A percentile compares a stretch with the other conserved stretches of the same genome.
These are phyloP conservation scores for Synaphobranchus kaupii DNA, from an alignment of 2,797 vertebrate species.

Conservation along the genomic window DNA sequence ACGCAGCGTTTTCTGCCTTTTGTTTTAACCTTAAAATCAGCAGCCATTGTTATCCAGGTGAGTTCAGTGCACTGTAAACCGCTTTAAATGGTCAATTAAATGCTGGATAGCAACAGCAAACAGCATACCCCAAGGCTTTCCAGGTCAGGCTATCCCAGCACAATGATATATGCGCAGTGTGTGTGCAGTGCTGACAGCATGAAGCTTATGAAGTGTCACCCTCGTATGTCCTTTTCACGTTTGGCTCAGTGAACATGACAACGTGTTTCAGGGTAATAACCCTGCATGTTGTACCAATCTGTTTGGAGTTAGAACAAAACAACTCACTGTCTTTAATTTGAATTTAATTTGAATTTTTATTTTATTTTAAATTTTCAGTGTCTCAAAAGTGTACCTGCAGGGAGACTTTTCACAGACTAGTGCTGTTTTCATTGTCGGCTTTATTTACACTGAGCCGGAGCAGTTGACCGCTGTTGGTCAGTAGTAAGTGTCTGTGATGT, in stretches of 20 bases:
- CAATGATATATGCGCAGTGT: no score
- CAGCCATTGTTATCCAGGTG: no score
- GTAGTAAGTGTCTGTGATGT: background rate
- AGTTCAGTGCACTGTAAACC: no score
- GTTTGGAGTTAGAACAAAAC: no score
- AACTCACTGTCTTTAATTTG: no score
- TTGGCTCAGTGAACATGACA: background rate
- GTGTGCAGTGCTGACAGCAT: background rate
- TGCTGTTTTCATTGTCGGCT: background rate
- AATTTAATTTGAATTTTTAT: no score
- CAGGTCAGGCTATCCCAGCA: no score
- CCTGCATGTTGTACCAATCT: no score
- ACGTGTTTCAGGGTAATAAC: background rate
- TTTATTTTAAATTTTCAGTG: background rate
- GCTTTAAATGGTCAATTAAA: no score
- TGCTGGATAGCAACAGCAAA: no score
- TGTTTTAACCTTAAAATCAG: background rate
- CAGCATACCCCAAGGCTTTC: no score
- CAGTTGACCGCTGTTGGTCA: background rate
- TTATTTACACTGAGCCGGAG: background rate
- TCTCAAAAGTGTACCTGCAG: conserved; percentile 3
- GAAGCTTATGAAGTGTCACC: background rate
- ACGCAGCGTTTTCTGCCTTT: background rate
- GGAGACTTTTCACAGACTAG: background rate
- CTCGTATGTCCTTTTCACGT: no score